Evolutionary conservation across 2,797 vertebrate genomes (phyloP), one percentile per base, ranked within the genome.

Genomic region (Chaunax sp.): DNA sequence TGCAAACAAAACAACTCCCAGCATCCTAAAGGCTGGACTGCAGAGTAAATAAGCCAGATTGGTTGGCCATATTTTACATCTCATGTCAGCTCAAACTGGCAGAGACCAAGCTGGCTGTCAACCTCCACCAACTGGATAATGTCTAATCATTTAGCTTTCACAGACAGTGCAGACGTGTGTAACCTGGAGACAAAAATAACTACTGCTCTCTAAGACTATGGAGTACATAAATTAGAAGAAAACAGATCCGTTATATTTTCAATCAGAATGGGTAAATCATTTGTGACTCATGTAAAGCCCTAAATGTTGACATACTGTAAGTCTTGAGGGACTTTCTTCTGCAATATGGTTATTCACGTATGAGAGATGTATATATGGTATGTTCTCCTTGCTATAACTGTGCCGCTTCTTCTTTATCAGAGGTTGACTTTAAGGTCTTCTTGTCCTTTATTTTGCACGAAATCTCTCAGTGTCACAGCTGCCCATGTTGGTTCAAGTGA

Each of bases 61-160:
- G 81, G 65, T 66, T 69, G 73, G 56, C 66, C 84, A 86, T 85
- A 89, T 82, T 89, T 85, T 81, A 84, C 83, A 78, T 84, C 77
- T 89, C 69, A 68, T 82, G 82, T 92, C 81, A 81, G 85, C 87
- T 87, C 73, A 79, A 69, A 82, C 75, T 77, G 78, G 70, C 83
- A 75, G 66, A 85, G 81, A 77, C 49, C 70, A 50, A 77, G 73
- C 78, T 26, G 62, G 64, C 81, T 88, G 85, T 82, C 81, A 85
- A 62, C 63, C 71, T 89, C 50, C 75, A 77, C 78, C 78, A 66
- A 79, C 74, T 82, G 78, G 80, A 79, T 87, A 82, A 82, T 80
- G 79, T 89, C 68, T 84, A 81, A 82, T 85, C 44, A 61, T 68
- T 78, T 51, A 51, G 77, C 64, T 74, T 76, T 72, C 41, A 63